Percentiles rank a stretch among this genome's conserved stretches.
Conservation (phyloP, 2,113 vertebrate genomes). For the Fregata magnificens region DNA sequence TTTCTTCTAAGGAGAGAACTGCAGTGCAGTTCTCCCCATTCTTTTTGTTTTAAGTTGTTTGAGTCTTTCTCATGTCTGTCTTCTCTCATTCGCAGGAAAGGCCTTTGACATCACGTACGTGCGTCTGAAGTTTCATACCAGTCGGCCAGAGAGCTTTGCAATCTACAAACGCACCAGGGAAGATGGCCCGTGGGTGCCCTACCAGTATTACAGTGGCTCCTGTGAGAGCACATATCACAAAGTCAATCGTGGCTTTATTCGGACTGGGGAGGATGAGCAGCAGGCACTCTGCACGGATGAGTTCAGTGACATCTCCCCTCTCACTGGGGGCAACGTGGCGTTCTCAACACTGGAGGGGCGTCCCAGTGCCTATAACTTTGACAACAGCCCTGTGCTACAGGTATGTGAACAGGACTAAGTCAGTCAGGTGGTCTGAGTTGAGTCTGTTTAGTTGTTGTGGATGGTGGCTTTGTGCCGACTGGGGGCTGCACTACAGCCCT, state of each 20-base stretch:
- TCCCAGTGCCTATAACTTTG: conserved; percentile 96
- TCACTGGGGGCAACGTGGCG: conserved; percentile 94
- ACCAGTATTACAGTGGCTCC: conserved; percentile 98
- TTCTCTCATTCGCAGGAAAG: conserved; percentile 78
- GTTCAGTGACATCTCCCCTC: conserved; percentile 98
- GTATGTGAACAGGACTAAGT: conserved; percentile 43
- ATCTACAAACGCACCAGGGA: conserved; percentile 91
- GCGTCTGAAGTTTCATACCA: conserved; percentile 96
- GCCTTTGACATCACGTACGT: conserved; percentile 97
- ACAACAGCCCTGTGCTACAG: conserved; percentile 94
- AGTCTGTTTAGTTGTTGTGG: neutral
- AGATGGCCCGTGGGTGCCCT: conserved; percentile 87
- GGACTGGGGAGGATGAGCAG: conserved; percentile 91
- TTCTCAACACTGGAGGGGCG: conserved; percentile 95
- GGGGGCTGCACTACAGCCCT: neutral
- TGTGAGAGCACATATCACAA: conserved; percentile 93
- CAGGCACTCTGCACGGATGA: conserved; percentile 94
- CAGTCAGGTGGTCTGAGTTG: rapidly evolving
- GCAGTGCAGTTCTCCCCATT: neutral
- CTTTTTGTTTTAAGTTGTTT: neutral
- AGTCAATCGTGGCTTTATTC: conserved; percentile 84
- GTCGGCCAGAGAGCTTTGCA: conserved; percentile 94
- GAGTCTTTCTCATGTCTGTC: neutral
- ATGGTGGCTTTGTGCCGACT: rapidly evolving
- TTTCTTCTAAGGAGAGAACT: neutral